Conservation (phyloP, 2,113 vertebrate species). For the human region GRCh38 chr20:35507001-35507500, state of each 20-base stretch:
- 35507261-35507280: background rate
- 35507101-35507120: background rate
- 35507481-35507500: background rate
- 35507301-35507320: slow-evolving; percentile 24
- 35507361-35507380: background rate
- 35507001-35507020: background rate
- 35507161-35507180: background rate
- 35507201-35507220: background rate
- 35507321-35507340: background rate
- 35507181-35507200: background rate
- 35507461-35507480: background rate
- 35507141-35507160: background rate
- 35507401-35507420: background rate
- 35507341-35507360: background rate
- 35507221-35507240: background rate
- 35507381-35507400: no score
- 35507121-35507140: background rate
- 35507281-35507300: background rate
- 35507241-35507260: background rate
- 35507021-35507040: no score
- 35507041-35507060: background rate
- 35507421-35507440: background rate
- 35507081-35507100: background rate
- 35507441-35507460: background rate
- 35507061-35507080: background rate